A percentile compares a stretch with the other conserved stretches of the same genome.
These are phyloP conservation scores for Aurelia sp. DNA, from an alignment of 30 jellyfish, hydroid and myxozoan genomes.

Conservation along the genomic window DNA sequence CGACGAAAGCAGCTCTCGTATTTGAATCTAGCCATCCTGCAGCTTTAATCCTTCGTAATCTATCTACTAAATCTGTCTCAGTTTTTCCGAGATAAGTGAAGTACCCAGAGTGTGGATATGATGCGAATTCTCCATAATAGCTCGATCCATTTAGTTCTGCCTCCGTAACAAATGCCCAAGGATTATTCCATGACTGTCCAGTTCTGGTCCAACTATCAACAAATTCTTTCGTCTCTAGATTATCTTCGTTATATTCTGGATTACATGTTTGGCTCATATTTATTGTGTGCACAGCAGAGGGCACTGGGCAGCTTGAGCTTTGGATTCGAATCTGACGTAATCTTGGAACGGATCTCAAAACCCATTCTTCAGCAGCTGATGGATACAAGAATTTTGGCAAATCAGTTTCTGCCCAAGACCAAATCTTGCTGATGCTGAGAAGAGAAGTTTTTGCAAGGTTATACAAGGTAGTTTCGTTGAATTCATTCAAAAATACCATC, in stretches of 20 bases:
- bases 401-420: conserved; percentile 83
- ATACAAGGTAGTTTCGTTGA: no score
- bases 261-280: conserved; percentile 22
- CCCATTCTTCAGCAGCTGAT: conserved; percentile 36
- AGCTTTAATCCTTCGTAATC: conserved; percentile 21
- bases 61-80: background rate
- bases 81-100: conserved; percentile 1
- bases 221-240: conserved; percentile 30
- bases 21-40: conserved; percentile 80
- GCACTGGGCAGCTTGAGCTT: conserved; percentile 35
- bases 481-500: no score
- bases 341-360: conserved; percentile 68
- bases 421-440: conserved; percentile 54
- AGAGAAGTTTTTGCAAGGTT: no score
- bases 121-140: conserved; percentile 24
- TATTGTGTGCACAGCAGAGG: conserved; percentile 29
- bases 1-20: conserved; percentile 72
- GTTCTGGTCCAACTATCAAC: conserved; percentile 12
- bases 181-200: background rate
- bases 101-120: conserved; percentile 69
- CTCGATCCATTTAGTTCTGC: conserved; percentile 41
- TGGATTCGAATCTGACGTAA: conserved; percentile 65
- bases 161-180: conserved; percentile 63
- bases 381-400: conserved; percentile 38
- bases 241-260: conserved; percentile 18